A percentile compares a stretch with the other conserved stretches of the same genome.
These are phyloP conservation scores for Aphelinus certus DNA, from an alignment of 1,140 invertebrate genomes.

Conservation along the genomic window DNA sequence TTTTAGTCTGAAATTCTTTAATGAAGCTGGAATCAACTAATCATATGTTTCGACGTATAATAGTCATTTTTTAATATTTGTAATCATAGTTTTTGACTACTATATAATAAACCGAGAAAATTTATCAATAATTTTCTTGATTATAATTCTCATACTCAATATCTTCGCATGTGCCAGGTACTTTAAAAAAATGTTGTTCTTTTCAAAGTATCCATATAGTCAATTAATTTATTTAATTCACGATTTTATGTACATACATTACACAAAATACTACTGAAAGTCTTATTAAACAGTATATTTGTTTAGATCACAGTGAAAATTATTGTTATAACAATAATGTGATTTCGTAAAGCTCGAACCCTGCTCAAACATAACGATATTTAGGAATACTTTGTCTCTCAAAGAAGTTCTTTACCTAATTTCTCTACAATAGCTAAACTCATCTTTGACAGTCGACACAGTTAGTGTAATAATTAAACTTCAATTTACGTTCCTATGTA, in stretches of 20 bases:
- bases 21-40: too few species aligned
- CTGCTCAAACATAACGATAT: constrained; percentile 43
- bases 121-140: too few species aligned
- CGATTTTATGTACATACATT: constrained; percentile 23
- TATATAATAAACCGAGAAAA: neutral
- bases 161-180: constrained; percentile 13
- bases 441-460: constrained; percentile 9
- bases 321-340: constrained; percentile 44
- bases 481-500: constrained; percentile 34
- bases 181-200: neutral
- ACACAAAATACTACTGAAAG: constrained; percentile 15
- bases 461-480: constrained; percentile 21
- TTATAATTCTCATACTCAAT: neutral
- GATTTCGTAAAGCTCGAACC: constrained; percentile 38
- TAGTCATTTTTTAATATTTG: constrained; percentile 18
- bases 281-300: constrained; percentile 39
- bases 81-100: constrained; percentile 17
- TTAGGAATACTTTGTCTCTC: constrained; percentile 26
- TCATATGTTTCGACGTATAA: neutral
- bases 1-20: too few species aligned
- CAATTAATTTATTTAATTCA: constrained; percentile 6
- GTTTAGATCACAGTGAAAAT: constrained; percentile 51
- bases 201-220: constrained; percentile 8
- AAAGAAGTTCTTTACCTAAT: constrained; percentile 12
- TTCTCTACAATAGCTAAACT: constrained; percentile 10